These are phyloP conservation scores for Hirtodrosophila trivittata DNA, from an alignment of 2,888 invertebrate genomes.

Conservation along the genomic window DNA sequence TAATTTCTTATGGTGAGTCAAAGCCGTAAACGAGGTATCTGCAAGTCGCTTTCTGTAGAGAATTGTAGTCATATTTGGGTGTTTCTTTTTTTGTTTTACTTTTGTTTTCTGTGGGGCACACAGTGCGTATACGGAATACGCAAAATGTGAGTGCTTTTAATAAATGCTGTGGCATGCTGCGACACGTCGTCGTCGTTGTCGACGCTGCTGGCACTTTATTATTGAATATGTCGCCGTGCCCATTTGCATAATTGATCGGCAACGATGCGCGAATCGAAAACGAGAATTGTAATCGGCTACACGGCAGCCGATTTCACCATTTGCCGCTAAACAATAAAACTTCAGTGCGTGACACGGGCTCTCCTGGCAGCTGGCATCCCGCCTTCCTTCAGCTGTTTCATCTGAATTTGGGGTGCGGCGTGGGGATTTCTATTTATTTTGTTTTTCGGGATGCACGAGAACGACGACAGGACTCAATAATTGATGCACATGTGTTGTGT, in stretches of 20 bases:
- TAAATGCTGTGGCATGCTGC: slow-evolving; percentile 74
- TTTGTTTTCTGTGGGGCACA: slow-evolving; percentile 30
- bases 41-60: too few relatives aligned
- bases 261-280: slow-evolving; percentile 72
- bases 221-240: slow-evolving; percentile 68
- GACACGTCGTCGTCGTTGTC: slow-evolving; percentile 22
- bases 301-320: slow-evolving; percentile 54
- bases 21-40: too few relatives aligned
- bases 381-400: not conserved
- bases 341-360: slow-evolving; percentile 52
- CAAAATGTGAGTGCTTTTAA: slow-evolving; percentile 56
- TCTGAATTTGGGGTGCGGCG: not conserved
- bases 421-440: slow-evolving; percentile 6
- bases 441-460: slow-evolving; percentile 28
- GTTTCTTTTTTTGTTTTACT: slow-evolving; percentile 11
- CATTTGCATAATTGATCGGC: slow-evolving; percentile 78
- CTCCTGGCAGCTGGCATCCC: not conserved
- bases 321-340: slow-evolving; percentile 59
- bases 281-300: slow-evolving; percentile 65
- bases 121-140: slow-evolving; percentile 61
- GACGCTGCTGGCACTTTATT: slow-evolving; percentile 63
- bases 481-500: slow-evolving; percentile 61
- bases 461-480: slow-evolving; percentile 51
- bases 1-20: too few relatives aligned
- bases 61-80: slow-evolving; percentile 3